Conservation (phyloP, 2,888 invertebrate genomes). For the Lordiphosa fenestrarum region DNA sequence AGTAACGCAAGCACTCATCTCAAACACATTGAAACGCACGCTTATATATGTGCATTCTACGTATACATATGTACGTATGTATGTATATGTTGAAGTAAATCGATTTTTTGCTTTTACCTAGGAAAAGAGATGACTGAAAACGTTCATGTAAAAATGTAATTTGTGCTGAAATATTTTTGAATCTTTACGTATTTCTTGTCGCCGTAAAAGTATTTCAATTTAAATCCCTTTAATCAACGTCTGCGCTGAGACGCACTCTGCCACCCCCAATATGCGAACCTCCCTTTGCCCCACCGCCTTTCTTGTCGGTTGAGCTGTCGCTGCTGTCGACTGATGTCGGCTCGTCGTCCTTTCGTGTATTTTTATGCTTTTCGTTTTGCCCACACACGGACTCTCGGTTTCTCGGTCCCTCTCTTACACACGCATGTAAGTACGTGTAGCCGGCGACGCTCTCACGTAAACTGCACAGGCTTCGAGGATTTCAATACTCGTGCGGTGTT, state of each 20-base stretch:
- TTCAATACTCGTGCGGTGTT: conserved; percentile 20
- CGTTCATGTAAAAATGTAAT: conserved; percentile 10
- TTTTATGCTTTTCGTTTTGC: conserved; percentile 1
- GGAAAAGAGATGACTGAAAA: neutral
- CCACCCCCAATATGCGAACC: conserved; percentile 4
- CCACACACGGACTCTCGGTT: conserved; percentile 5
- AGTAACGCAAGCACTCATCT: too few relatives aligned
- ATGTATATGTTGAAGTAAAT: neutral
- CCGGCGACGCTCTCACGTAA: conserved; percentile 7
- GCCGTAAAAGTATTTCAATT: conserved; percentile 37
- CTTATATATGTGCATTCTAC: too few relatives aligned
- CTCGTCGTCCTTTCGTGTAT: conserved; percentile 11
- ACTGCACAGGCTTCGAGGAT: conserved; percentile 8
- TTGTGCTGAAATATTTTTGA: conserved; percentile 13
- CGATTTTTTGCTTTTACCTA: conserved; percentile 6
- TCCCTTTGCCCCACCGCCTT: conserved; percentile 14
- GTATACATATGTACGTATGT: too few relatives aligned
- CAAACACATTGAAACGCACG: too few relatives aligned
- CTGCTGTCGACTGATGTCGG: conserved; percentile 9
- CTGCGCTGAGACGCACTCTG: conserved; percentile 17
- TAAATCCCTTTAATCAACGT: conserved; percentile 49
- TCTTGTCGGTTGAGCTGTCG: neutral
- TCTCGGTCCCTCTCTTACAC: conserved; percentile 2
- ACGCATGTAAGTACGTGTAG: conserved; percentile 1
- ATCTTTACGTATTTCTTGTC: conserved; percentile 13